These are phyloP conservation scores for Alloscopus bannaensis DNA, from an alignment of 2,888 invertebrate genomes.

Conservation along the genomic window DNA sequence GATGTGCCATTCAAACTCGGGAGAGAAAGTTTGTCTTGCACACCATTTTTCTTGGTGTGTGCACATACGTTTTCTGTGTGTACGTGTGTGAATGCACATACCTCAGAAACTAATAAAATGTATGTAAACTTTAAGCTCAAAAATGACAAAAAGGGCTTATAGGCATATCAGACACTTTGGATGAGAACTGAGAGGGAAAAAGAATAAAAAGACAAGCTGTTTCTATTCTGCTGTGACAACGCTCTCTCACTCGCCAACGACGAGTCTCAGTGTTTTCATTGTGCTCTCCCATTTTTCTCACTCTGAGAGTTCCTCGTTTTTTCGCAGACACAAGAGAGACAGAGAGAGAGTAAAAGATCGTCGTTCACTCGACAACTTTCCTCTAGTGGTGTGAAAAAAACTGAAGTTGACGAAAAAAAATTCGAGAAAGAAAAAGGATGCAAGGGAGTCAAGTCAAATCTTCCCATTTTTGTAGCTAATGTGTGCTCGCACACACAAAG, in stretches of 20 bases:
- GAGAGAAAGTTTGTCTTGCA: no score
- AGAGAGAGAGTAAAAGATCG: no score
- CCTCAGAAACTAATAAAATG: slow-evolving; percentile 32
- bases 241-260: slow-evolving; percentile 28
- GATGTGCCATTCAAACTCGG: no score
- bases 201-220: slow-evolving; percentile 31
- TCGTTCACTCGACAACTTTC: background rate
- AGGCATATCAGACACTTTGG: no score
- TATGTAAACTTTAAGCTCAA: background rate
- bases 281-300: slow-evolving; percentile 10
- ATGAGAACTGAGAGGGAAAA: no score
- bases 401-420: background rate
- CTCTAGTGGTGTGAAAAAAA: slow-evolving; percentile 2
- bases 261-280: slow-evolving; percentile 27
- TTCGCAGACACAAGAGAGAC: no score
- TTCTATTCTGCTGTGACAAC: slow-evolving; percentile 23
- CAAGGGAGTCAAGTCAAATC: slow-evolving; percentile 19
- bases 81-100: no score
- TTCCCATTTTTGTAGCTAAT: slow-evolving; percentile 42
- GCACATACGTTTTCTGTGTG: no score
- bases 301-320: slow-evolving; percentile 7
- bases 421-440: background rate
- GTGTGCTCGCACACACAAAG: slow-evolving; percentile 41
- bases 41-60: no score
- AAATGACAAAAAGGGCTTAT: no score